phyloP scores from a whole-genome alignment of 2,113 vertebrate species.

The Paracanthobrama guichenoti region DNA sequence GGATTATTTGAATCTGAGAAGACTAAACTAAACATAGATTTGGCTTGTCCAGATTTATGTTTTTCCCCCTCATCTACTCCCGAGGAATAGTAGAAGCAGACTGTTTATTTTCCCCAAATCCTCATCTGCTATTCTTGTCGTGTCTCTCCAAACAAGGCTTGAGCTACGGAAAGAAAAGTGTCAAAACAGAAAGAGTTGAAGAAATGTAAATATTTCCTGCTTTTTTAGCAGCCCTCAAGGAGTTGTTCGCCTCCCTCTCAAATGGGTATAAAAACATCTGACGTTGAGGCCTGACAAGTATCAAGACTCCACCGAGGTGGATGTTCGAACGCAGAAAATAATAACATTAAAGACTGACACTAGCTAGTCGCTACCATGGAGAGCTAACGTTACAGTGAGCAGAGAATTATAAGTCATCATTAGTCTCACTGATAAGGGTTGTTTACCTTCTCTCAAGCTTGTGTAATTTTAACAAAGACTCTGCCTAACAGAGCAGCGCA shows the following conservation, averaged over 20 bases:
- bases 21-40: conserved; percentile 34
- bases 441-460: conserved; percentile 46
- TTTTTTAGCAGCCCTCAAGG: conserved; percentile 77
- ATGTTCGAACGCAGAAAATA: conserved; percentile 58
- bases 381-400: neutral
- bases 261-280: conserved; percentile 84
- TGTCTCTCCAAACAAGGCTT: conserved; percentile 79
- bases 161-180: conserved; percentile 82
- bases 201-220: conserved; percentile 84
- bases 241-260: conserved; percentile 85
- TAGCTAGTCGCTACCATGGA: neutral
- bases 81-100: neutral
- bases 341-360: neutral
- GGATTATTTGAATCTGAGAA: conserved; percentile 36
- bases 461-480: conserved; percentile 47
- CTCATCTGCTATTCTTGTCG: conserved; percentile 84
- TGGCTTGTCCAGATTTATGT: conserved; percentile 34
- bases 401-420: conserved; percentile 64
- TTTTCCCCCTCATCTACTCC: neutral
- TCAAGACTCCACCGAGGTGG: conserved; percentile 63
- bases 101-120: conserved; percentile 76
- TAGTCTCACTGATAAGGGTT: conserved; percentile 43
- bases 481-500: neutral
- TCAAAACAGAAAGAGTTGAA: conserved; percentile 86
- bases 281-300: conserved; percentile 91